A percentile compares a stretch with the other conserved stretches of the same genome.
These are phyloP conservation scores for Capreolus pygargus DNA, from an alignment of 2,113 vertebrate genomes.

Conservation along the genomic window DNA sequence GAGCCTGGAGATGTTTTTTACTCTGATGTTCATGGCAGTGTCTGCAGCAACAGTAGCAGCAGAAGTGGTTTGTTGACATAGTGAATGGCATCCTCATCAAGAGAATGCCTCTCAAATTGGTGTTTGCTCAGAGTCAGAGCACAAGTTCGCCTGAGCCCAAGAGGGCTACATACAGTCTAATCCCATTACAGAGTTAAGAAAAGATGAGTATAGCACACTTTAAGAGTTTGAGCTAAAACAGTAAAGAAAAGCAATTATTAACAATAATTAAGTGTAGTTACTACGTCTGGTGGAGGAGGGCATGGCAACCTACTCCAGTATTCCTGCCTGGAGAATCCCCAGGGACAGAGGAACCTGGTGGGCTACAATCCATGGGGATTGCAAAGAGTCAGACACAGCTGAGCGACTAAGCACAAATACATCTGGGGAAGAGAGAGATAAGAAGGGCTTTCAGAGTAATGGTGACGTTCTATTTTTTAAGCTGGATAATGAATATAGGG, in stretches of 20 bases:
- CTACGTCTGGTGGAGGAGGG: neutral
- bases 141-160: no score
- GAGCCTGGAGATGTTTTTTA: neutral
- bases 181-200: neutral
- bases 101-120: neutral
- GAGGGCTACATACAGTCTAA: rapidly evolving
- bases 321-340: neutral
- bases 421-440: neutral
- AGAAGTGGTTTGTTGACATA: neutral
- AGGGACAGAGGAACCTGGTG: neutral
- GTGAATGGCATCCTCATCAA: neutral
- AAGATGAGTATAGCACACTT: neutral
- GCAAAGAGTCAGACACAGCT: neutral
- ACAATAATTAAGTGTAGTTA: neutral
- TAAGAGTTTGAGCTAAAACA: neutral
- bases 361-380: neutral
- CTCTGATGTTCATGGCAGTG: rapidly evolving
- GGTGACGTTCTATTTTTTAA: neutral
- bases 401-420: neutral
- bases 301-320: neutral
- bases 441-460: neutral
- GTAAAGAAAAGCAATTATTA: neutral
- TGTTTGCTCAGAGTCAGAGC: neutral
- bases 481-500: neutral
- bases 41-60: neutral